Conservation (phyloP, 2,888 invertebrate species). For the Hetaerina titia region DNA sequence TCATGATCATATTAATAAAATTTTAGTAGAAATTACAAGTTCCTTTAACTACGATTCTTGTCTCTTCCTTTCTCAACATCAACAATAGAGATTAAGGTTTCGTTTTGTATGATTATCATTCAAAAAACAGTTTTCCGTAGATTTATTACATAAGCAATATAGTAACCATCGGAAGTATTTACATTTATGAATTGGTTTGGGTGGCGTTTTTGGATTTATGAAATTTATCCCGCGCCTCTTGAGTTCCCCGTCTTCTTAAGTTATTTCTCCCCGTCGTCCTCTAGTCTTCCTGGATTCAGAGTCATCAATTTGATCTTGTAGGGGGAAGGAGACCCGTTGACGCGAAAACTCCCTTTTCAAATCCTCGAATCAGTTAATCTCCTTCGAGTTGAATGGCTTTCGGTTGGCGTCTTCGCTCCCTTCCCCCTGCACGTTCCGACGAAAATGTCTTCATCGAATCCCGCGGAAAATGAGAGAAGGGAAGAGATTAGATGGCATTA, state of each 20-base stretch:
- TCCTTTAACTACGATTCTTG: too few relatives aligned
- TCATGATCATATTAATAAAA: too few relatives aligned
- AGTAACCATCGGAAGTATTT: too few relatives aligned
- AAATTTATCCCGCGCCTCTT: neutral
- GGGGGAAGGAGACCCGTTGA: neutral
- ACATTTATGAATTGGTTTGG: too few relatives aligned
- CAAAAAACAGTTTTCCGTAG: too few relatives aligned
- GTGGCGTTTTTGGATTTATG: too few relatives aligned
- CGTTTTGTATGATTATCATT: too few relatives aligned
- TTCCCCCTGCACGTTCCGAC: neutral
- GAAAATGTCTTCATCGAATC: constrained; percentile 10
- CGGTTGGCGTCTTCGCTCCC: constrained; percentile 1
- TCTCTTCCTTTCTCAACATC: too few relatives aligned
- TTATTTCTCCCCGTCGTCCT: neutral
- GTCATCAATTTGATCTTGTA: neutral
- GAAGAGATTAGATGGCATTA: neutral
- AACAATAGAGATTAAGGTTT: too few relatives aligned
- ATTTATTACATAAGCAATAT: too few relatives aligned
- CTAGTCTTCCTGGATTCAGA: neutral
- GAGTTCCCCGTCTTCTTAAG: neutral
- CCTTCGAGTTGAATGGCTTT: constrained; percentile 8
- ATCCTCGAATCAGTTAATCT: constrained; percentile 35
- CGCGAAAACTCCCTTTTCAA: constrained; percentile 21
- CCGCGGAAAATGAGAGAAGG: constrained; percentile 3
- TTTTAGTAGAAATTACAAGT: too few relatives aligned